These are phyloP conservation scores for Nomada hirtipes DNA, from an alignment of 2,888 invertebrate genomes.

Conservation along the genomic window DNA sequence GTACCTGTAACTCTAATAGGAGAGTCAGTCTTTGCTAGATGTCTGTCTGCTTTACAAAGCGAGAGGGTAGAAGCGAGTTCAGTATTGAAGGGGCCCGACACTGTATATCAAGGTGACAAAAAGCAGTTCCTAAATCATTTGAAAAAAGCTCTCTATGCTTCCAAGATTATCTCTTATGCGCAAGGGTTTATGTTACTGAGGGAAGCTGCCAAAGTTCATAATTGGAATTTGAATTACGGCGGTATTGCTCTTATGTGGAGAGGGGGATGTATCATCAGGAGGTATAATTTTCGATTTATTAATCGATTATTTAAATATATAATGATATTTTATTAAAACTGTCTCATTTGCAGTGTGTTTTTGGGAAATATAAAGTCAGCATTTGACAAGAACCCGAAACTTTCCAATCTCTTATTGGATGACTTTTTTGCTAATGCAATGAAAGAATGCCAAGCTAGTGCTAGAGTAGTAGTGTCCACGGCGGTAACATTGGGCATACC, in stretches of 20 bases:
- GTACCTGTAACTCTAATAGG: conserved; percentile 99
- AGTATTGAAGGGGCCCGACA: conserved; percentile 89
- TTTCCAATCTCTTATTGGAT: conserved; percentile 95
- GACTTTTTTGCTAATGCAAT: conserved; percentile 96
- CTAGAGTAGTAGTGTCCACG: conserved; percentile 93
- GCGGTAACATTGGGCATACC: conserved; percentile 94
- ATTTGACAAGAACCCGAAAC: conserved; percentile 93
- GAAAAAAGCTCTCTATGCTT: conserved; percentile 96
- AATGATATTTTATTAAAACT: neutral
- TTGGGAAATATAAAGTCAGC: conserved; percentile 97
- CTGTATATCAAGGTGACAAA: conserved; percentile 89
- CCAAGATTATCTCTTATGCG: conserved; percentile 99
- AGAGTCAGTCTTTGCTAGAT: conserved; percentile 98
- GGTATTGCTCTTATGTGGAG: conserved; percentile 99
- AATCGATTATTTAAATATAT: conserved; percentile 3
- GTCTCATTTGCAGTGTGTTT: conserved; percentile 88
- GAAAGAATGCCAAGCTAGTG: conserved; percentile 91
- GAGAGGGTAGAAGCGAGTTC: conserved; percentile 94
- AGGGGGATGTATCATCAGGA: conserved; percentile 99
- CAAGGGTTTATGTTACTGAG: conserved; percentile 98
- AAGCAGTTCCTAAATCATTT: conserved; percentile 93
- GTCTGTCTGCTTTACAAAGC: conserved; percentile 95
- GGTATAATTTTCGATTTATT: conserved; percentile 84
- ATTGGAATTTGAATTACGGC: conserved; percentile 98
- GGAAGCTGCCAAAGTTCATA: conserved; percentile 95